Conservation (phyloP, 2,797 vertebrate genomes). For the Phataginus tetradactyla region DNA sequence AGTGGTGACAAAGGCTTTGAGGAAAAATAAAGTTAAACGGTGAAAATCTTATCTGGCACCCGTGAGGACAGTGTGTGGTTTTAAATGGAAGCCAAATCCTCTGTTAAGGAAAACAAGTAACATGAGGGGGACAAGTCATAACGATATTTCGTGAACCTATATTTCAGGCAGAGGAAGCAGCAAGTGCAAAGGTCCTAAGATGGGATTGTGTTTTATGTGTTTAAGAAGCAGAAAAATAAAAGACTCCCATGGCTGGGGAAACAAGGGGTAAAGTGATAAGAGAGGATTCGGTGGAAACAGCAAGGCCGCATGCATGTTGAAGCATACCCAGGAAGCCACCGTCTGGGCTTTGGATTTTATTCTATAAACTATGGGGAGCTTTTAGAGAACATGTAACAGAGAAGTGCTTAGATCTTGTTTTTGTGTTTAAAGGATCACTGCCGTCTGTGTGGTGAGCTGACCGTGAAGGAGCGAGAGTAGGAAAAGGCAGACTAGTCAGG, state of each 20-base stretch:
- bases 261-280: not conserved
- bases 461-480: not conserved
- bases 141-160: not conserved
- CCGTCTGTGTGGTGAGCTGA: not conserved
- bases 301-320: not conserved
- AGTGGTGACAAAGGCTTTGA: not conserved
- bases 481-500: not conserved
- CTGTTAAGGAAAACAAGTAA: not conserved
- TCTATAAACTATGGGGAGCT: not conserved
- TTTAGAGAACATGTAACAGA: not conserved
- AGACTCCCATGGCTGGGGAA: rapidly evolving
- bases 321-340: not conserved
- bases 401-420: not conserved
- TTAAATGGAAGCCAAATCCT: not conserved
- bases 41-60: not conserved
- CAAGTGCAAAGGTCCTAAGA: not conserved
- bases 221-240: not conserved
- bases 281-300: too few relatives aligned
- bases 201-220: not conserved
- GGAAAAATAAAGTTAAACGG: not conserved
- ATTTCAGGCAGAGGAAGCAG: not conserved
- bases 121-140: not conserved
- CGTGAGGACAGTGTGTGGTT: not conserved
- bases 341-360: not conserved
- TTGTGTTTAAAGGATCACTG: not conserved